These are phyloP conservation scores for Stenchaetothrips biformis DNA, from an alignment of 2,888 invertebrate genomes.

Conservation along the genomic window DNA sequence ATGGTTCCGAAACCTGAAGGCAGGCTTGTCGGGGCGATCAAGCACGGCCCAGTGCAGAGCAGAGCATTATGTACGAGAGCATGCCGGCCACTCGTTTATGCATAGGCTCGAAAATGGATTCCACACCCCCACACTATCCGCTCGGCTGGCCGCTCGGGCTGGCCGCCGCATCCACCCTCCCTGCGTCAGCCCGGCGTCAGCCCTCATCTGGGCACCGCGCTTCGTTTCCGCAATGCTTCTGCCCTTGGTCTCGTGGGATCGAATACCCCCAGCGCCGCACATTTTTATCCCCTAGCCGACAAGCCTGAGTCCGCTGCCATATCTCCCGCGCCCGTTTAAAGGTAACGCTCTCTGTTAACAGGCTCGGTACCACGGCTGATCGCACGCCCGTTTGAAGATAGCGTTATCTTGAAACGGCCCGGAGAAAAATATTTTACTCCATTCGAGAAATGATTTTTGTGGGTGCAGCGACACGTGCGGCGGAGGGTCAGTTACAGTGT, in stretches of 20 bases:
- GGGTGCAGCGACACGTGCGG: background rate
- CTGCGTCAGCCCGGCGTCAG: background rate
- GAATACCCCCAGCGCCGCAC: too few relatives aligned
- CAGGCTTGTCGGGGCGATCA: too few relatives aligned
- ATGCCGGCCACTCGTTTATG: background rate
- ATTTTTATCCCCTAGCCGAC: too few relatives aligned
- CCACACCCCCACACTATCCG: background rate
- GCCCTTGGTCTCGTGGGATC: background rate
- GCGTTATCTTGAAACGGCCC: background rate
- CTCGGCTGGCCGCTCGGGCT: background rate
- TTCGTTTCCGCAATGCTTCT: background rate
- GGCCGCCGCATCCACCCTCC: background rate
- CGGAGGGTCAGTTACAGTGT: too few relatives aligned
- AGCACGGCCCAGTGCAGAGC: background rate
- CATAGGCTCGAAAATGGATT: conserved; percentile 7
- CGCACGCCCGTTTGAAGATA: background rate
- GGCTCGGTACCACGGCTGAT: background rate
- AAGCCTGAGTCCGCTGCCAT: background rate
- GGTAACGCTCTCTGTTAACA: background rate
- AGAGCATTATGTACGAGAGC: background rate
- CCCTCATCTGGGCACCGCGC: background rate
- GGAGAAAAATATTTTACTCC: background rate
- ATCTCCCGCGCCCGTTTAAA: background rate
- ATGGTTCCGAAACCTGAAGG: too few relatives aligned
- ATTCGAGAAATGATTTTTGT: too few relatives aligned